Conservation (phyloP, 2,113 vertebrate species). For the Cyanoramphus novaezelandiae region DNA sequence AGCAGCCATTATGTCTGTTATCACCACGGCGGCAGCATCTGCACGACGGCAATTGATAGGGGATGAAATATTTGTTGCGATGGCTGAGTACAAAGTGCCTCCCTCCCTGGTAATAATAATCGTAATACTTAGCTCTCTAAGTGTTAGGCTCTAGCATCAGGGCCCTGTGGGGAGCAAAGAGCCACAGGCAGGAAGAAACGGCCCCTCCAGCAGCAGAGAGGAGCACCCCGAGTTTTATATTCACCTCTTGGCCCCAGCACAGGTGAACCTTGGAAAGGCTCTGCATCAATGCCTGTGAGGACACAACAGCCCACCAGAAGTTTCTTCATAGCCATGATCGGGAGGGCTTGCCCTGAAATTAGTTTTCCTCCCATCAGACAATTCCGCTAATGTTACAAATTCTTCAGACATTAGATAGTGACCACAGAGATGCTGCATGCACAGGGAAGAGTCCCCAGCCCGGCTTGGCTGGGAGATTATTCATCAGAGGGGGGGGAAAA, state of each 20-base stretch:
- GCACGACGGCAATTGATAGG: constrained; percentile 8
- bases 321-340: background rate
- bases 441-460: background rate
- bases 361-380: constrained; percentile 17
- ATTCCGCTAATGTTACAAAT: constrained; percentile 50
- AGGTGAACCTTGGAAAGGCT: background rate
- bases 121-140: background rate
- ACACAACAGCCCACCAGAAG: background rate
- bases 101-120: background rate
- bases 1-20: constrained; percentile 53
- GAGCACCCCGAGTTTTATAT: background rate
- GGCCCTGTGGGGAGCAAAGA: background rate
- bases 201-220: background rate
- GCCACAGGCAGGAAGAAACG: background rate
- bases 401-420: constrained; percentile 45
- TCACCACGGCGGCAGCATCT: background rate
- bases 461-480: constrained; percentile 33
- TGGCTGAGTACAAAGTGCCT: background rate
- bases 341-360: background rate
- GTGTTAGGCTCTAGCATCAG: background rate
- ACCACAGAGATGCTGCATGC: background rate
- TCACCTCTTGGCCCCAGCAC: background rate
- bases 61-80: background rate
- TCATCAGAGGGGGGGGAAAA: background rate
- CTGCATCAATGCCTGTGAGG: background rate